These are phyloP conservation scores for Pogona vitticeps DNA, from an alignment of 2,113 vertebrate genomes.

Conservation along the genomic window DNA sequence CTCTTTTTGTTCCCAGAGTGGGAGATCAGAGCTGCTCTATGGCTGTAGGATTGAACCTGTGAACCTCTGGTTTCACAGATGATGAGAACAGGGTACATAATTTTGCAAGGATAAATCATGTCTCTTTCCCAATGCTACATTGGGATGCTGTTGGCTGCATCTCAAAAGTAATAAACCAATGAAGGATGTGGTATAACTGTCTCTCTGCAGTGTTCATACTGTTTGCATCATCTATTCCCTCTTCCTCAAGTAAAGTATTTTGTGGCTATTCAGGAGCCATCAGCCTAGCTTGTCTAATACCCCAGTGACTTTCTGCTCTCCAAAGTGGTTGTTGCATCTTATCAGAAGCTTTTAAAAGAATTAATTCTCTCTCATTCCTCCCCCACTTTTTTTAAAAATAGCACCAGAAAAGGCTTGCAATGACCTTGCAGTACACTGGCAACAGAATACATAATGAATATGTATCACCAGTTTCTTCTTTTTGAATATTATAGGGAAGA, in stretches of 20 bases:
- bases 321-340: constrained; percentile 34
- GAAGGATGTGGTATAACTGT: constrained; percentile 14
- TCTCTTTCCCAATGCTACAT: constrained; percentile 6
- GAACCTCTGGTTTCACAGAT: background rate
- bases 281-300: constrained; percentile 30
- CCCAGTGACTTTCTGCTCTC: constrained; percentile 21
- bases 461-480: background rate
- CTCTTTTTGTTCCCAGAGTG: background rate
- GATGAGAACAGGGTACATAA: constrained; percentile 39
- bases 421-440: background rate
- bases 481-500: background rate
- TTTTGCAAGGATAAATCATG: constrained; percentile 42
- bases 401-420: background rate
- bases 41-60: background rate
- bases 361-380: constrained; percentile 2
- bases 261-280: constrained; percentile 29
- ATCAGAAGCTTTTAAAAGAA: constrained; percentile 43
- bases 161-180: constrained; percentile 50
- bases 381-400: background rate
- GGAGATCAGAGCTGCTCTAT: background rate
- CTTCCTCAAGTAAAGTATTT: constrained; percentile 35
- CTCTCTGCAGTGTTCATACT: constrained; percentile 26
- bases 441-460: background rate
- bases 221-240: constrained; percentile 20
- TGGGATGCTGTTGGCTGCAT: background rate